Conservation (phyloP, 2,113 vertebrate genomes). For the Campylomormyrus tamandua region DNA sequence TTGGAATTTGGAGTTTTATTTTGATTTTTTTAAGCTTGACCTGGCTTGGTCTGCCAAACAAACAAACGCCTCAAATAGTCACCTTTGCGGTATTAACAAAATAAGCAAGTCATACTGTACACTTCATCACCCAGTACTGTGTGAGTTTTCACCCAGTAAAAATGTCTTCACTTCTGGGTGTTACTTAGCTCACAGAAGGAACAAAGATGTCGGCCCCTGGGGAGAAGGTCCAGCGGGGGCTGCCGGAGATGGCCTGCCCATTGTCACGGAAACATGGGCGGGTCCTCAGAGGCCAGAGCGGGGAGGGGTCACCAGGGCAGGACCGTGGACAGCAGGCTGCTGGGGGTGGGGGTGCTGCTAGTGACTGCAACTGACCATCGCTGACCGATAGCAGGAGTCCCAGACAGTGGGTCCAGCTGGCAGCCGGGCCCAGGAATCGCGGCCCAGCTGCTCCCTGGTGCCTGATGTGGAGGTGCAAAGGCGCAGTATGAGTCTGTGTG, state of each 20-base stretch:
- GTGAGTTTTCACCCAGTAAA: background rate
- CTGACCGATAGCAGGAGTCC: slow-evolving; percentile 34
- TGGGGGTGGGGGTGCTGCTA: slow-evolving; percentile 35
- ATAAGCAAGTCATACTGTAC: too few relatives aligned
- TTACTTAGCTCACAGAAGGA: background rate
- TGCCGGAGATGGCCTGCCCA: background rate
- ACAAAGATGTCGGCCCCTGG: background rate
- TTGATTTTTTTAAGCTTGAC: background rate
- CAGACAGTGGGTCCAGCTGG: slow-evolving; percentile 48
- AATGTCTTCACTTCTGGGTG: background rate
- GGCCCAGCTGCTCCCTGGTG: slow-evolving; percentile 64
- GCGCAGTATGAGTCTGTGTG: too few relatives aligned
- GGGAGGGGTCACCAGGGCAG: slow-evolving; percentile 49
- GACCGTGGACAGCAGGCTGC: slow-evolving; percentile 64
- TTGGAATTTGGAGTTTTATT: background rate
- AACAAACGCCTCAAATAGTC: background rate
- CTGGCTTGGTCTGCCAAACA: background rate
- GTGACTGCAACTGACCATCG: slow-evolving; percentile 55
- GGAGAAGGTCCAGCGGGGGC: background rate
- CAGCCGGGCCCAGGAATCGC: slow-evolving; percentile 48
- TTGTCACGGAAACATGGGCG: slow-evolving; percentile 59
- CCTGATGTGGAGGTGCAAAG: slow-evolving; percentile 28
- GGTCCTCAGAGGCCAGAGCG: slow-evolving; percentile 56
- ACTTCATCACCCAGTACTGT: background rate
- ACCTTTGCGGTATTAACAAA: background rate